Conservation (phyloP, 2,797 vertebrate genomes). For the Hafferia zeledoni region DNA sequence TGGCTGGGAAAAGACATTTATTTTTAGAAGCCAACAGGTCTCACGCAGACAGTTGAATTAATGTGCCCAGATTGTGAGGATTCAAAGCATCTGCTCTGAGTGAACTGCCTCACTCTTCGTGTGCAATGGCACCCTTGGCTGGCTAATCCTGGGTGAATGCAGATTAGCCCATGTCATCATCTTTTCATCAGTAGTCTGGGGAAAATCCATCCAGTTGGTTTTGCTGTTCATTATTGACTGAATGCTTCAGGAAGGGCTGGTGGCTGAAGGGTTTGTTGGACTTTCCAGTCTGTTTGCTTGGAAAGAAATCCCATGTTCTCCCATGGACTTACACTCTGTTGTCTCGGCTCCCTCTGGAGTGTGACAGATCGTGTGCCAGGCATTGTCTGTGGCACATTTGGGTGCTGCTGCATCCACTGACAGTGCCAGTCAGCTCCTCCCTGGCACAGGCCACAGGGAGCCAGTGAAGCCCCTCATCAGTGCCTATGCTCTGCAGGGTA, state of each 20-base stretch:
- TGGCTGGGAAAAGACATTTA: background rate
- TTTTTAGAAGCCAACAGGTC: slow-evolving; percentile 7
- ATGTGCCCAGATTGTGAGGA: background rate
- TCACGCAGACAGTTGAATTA: background rate
- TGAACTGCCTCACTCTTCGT: no score
- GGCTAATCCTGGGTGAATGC: background rate
- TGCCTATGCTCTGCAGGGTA: background rate
- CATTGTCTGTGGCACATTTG: background rate
- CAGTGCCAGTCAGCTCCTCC: background rate
- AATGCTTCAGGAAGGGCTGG: fast-evolving
- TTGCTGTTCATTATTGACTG: fast-evolving
- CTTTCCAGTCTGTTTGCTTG: background rate
- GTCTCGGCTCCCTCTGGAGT: background rate
- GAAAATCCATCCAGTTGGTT: background rate
- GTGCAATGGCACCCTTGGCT: background rate
- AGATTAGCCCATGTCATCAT: background rate
- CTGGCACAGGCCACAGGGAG: background rate
- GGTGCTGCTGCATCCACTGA: background rate
- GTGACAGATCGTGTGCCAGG: fast-evolving
- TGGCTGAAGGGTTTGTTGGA: background rate
- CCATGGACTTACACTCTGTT: background rate
- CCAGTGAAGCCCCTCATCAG: background rate
- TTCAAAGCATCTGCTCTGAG: background rate
- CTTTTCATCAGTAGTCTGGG: background rate
- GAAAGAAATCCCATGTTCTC: background rate